Conservation (phyloP, 2,888 invertebrate species). For the Carpatolechia fugitivella region DNA sequence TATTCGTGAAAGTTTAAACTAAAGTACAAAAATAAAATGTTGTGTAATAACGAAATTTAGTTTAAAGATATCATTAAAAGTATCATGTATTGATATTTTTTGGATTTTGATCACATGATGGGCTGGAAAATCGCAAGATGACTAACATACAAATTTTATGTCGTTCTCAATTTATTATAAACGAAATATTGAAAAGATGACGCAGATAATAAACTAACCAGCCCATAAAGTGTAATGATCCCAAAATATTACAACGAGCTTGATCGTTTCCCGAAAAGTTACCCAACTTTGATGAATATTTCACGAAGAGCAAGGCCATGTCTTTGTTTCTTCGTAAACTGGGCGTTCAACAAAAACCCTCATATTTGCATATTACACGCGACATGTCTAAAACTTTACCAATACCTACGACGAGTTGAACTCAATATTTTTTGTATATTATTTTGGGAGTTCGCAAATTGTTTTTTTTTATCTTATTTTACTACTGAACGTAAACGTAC, state of each 20-base stretch:
- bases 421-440: slow-evolving; percentile 4
- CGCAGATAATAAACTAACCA: background rate
- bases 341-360: background rate
- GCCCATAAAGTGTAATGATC: background rate
- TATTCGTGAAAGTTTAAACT: too few species aligned
- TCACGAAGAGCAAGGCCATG: background rate
- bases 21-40: too few species aligned
- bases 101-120: too few species aligned
- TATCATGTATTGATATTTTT: too few species aligned
- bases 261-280: too few species aligned
- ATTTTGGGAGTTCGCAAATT: background rate
- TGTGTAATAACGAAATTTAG: too few species aligned
- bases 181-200: too few species aligned
- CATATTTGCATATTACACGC: background rate
- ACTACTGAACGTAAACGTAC: background rate
- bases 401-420: slow-evolving; percentile 24
- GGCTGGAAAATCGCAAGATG: too few species aligned
- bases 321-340: background rate
- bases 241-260: background rate
- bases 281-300: background rate
- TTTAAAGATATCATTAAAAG: too few species aligned
- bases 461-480: background rate
- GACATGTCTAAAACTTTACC: slow-evolving; percentile 23
- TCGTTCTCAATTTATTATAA: too few species aligned
- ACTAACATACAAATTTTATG: too few species aligned